Evolutionary conservation across 2,113 vertebrate species (phyloP), one percentile per base, ranked within the genome.

Genomic region (Dasyprocta punctata): DNA sequence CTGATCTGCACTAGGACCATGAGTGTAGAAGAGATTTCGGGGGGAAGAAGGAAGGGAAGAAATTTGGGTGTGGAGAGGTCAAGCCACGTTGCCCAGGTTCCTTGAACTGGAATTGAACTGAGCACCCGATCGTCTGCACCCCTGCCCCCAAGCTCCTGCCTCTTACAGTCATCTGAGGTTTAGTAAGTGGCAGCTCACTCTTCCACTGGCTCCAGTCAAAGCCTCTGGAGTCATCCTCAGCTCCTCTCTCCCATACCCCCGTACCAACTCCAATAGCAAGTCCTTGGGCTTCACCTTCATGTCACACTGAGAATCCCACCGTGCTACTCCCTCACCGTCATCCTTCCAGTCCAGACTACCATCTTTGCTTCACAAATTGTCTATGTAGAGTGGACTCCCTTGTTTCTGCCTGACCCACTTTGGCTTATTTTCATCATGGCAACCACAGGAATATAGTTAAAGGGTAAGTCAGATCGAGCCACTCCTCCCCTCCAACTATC

Each of bases 111-210:
- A 30, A 38, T 26, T 14, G 30, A 83, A 26, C 82, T 36, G 30
- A 58, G 5, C 1, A 1, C 56, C 49, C 3, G 17, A n/a, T 44
- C 10, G 17, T 22, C 38, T 10, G 1, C 36, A 20, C 24, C 33
- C 41, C n/a, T 5, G 14, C 3, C 13, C 20, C 12, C 26, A 83
- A 28, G 26, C n/a, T 26, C 10, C 2, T 14, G 36, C 17, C 38
- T 89, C 81, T 75, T 0, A 0, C 2, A 7, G 54, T 47, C 47
- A 26, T 61, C 69, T 67, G 13, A 28, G 8, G 47, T 30, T 19
- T 52, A 4, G 10, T 54, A 20, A 4, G 33, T 13, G 26, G n/a
- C 11, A 24, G 0, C 19, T 1, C 6, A 3, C 7, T 47, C 33
- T 77, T 41, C 63, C 38, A 0, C 44, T 67, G 10, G 26, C 47